Evolutionary conservation across 2,888 invertebrate species (phyloP).

Genomic region (Dexiosoma caninum): DNA sequence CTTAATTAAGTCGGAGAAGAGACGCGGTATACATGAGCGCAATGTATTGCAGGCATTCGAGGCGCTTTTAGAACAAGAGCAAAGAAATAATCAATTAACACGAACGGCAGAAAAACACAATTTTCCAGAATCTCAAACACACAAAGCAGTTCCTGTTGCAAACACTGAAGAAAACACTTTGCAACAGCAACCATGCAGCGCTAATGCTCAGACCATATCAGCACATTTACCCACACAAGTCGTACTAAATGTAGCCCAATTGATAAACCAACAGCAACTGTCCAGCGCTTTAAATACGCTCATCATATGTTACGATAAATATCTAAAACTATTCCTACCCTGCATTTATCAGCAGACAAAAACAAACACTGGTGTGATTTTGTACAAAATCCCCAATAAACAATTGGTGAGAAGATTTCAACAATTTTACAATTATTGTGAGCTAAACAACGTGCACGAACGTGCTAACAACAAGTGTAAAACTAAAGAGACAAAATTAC

Average conservation of each 20-base stretch:
- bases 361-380: background rate
- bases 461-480: background rate
- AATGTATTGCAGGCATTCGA: conserved; percentile 73
- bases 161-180: background rate
- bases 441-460: no score
- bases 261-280: conserved; percentile 64
- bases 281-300: conserved; percentile 68
- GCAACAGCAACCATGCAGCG: conserved; percentile 38
- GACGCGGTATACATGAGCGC: conserved; percentile 73
- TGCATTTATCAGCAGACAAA: conserved; percentile 40
- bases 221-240: conserved; percentile 28
- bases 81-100: background rate
- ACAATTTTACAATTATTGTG: conserved; percentile 52
- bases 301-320: conserved; percentile 66
- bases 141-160: background rate
- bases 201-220: background rate
- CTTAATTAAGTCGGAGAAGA: conserved; percentile 56
- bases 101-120: background rate
- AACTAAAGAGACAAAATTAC: conserved; percentile 16
- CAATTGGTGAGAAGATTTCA: conserved; percentile 64
- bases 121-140: conserved; percentile 53
- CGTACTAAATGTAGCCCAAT: conserved; percentile 60
- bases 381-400: conserved; percentile 39
- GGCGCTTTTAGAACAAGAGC: conserved; percentile 64
- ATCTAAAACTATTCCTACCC: conserved; percentile 65